Conservation (phyloP, 2,888 invertebrate genomes). For the Ochropleura plecta region DNA sequence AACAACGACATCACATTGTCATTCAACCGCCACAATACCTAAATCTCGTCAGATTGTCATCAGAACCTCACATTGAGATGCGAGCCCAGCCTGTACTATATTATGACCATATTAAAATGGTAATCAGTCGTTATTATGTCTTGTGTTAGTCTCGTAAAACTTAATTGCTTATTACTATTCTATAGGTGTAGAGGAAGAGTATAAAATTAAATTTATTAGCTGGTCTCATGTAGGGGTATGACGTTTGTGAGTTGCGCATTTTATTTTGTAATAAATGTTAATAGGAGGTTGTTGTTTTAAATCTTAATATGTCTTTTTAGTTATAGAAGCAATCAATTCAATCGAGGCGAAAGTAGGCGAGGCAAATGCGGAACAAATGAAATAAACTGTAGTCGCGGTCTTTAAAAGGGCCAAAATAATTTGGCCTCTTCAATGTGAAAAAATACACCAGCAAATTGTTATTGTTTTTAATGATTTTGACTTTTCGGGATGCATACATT, state of each 20-base stretch:
- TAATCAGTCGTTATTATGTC: slow-evolving; percentile 68
- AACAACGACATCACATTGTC: slow-evolving; percentile 28
- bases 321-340: no score
- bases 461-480: no score
- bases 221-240: slow-evolving; percentile 18
- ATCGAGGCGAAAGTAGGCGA: no score
- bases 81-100: slow-evolving; percentile 53
- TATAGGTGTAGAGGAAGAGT: slow-evolving; percentile 58
- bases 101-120: slow-evolving; percentile 70
- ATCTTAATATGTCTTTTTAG: neutral
- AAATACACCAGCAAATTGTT: neutral
- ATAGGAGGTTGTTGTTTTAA: neutral
- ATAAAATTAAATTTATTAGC: slow-evolving; percentile 61
- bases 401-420: neutral
- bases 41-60: slow-evolving; percentile 62
- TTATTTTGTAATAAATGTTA: slow-evolving; percentile 22
- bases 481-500: neutral
- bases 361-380: no score
- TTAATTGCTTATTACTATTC: slow-evolving; percentile 70
- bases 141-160: slow-evolving; percentile 65
- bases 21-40: slow-evolving; percentile 46
- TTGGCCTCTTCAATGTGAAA: neutral
- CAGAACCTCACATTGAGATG: slow-evolving; percentile 57
- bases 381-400: no score
- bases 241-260: slow-evolving; percentile 31